These are phyloP conservation scores for Anoplopoma fimbria DNA, from an alignment of 2,113 vertebrate genomes.

Conservation along the genomic window DNA sequence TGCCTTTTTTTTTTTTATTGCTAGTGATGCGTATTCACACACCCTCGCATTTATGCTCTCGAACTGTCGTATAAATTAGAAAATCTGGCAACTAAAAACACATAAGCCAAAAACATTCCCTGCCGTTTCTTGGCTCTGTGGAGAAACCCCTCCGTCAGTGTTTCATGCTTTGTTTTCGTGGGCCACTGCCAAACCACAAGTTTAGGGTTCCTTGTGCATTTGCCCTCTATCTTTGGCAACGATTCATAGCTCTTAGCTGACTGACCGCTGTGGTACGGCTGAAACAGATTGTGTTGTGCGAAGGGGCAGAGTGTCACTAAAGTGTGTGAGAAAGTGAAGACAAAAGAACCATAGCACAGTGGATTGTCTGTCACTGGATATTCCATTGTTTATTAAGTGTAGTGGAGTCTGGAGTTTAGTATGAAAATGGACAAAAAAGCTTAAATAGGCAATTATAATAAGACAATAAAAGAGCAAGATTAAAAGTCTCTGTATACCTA, in stretches of 20 bases:
- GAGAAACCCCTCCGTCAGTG: conserved; percentile 27
- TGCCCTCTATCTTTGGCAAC: conserved; percentile 54
- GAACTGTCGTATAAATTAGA: background rate
- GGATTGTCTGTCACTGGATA: conserved; percentile 4
- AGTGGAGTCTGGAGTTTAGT: background rate
- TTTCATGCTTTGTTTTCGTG: conserved; percentile 28
- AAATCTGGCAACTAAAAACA: background rate
- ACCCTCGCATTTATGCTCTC: background rate
- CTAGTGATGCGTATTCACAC: background rate
- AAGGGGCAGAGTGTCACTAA: conserved; percentile 7
- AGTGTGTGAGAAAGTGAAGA: conserved; percentile 3
- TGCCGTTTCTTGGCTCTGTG: background rate
- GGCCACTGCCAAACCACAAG: conserved; percentile 45
- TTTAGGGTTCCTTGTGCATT: conserved; percentile 58
- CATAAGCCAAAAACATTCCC: background rate
- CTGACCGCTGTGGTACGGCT: conserved; percentile 12
- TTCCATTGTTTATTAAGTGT: background rate
- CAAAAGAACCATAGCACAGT: background rate
- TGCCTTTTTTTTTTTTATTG: background rate
- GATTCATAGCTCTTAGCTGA: conserved; percentile 42
- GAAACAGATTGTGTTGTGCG: conserved; percentile 7
- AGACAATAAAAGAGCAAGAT: background rate
- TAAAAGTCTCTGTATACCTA: background rate
- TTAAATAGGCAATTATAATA: background rate
- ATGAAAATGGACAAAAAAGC: background rate